A percentile compares a stretch with the other conserved stretches of the same genome.
phyloP scores from a whole-genome alignment of 2,797 vertebrate genomes.

The Alfaro cultratus region DNA sequence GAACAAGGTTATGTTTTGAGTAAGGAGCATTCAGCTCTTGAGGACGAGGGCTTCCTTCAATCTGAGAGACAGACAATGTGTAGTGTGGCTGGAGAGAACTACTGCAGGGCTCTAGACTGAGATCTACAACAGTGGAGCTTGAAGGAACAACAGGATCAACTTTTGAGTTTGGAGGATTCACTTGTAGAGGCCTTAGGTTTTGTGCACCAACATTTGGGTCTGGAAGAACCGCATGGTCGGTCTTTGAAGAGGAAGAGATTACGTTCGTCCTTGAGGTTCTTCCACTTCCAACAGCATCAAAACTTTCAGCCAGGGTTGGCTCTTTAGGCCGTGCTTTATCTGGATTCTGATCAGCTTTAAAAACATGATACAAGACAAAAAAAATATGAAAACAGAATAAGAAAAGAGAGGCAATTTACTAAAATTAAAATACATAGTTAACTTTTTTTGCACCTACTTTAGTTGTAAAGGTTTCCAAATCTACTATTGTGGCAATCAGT shows the following conservation, averaged over 20 bases:
- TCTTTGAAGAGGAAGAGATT: not conserved
- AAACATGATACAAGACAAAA: not conserved
- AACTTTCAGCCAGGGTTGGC: not conserved
- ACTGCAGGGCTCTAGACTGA: not conserved
- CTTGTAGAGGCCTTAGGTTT: not conserved
- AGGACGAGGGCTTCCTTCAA: not conserved
- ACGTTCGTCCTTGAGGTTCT: not conserved
- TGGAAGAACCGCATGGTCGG: not conserved
- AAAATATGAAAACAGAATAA: not conserved
- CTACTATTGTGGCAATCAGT: too few species aligned
- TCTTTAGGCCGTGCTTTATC: not conserved
- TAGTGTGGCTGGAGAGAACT: not conserved
- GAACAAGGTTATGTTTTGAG: not conserved
- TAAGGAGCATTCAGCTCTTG: not conserved
- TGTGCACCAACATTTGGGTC: too few species aligned
- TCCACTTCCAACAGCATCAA: not conserved
- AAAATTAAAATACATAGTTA: not conserved
- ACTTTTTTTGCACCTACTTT: not conserved
- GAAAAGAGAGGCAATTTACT: not conserved
- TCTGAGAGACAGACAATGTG: not conserved
- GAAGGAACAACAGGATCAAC: not conserved
- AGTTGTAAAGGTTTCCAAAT: not conserved
- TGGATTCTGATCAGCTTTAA: not conserved
- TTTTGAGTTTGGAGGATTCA: not conserved
- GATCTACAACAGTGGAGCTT: not conserved